These are phyloP conservation scores for Patella depressa DNA, from an alignment of 2,888 invertebrate species.

Conservation along the genomic window DNA sequence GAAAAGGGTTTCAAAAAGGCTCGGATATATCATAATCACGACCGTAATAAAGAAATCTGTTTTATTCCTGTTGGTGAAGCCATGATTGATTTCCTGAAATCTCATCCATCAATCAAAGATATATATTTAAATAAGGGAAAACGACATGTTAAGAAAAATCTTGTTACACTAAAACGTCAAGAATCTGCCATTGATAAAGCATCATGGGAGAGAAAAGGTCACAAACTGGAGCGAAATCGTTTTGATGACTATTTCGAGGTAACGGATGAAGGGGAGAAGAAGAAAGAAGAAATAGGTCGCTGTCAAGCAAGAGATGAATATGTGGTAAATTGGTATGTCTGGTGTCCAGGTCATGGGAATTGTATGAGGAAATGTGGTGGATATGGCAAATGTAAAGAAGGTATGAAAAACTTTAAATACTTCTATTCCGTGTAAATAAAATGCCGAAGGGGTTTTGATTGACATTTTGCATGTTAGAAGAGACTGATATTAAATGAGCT, in stretches of 20 bases:
- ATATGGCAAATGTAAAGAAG: slow-evolving; percentile 53
- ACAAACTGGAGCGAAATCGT: slow-evolving; percentile 56
- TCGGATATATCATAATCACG: slow-evolving; percentile 23
- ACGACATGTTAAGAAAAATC: slow-evolving; percentile 54
- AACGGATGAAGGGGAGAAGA: slow-evolving; percentile 51
- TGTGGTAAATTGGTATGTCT: slow-evolving; percentile 66
- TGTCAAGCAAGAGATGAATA: slow-evolving; percentile 55
- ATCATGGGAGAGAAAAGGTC: slow-evolving; percentile 56
- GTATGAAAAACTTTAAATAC: slow-evolving; percentile 37
- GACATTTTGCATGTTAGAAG: no score
- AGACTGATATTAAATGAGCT: no score
- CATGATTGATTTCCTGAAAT: slow-evolving; percentile 46
- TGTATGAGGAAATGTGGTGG: slow-evolving; percentile 63
- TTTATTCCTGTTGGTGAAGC: slow-evolving; percentile 47
- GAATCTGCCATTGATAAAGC: slow-evolving; percentile 52
- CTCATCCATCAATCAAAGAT: slow-evolving; percentile 54
- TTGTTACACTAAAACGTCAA: slow-evolving; percentile 49
- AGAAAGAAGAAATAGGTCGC: slow-evolving; percentile 42
- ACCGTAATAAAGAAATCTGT: slow-evolving; percentile 18
- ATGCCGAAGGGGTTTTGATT: no score
- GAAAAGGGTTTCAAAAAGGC: slow-evolving; percentile 29
- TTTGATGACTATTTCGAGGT: slow-evolving; percentile 62
- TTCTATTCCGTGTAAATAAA: no score
- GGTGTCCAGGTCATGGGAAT: slow-evolving; percentile 65
- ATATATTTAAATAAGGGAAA: slow-evolving; percentile 63